A percentile compares a stretch with the other conserved stretches of the same genome.
Conservation (phyloP, 2,888 invertebrate species). For the Penaeus monodon region DNA sequence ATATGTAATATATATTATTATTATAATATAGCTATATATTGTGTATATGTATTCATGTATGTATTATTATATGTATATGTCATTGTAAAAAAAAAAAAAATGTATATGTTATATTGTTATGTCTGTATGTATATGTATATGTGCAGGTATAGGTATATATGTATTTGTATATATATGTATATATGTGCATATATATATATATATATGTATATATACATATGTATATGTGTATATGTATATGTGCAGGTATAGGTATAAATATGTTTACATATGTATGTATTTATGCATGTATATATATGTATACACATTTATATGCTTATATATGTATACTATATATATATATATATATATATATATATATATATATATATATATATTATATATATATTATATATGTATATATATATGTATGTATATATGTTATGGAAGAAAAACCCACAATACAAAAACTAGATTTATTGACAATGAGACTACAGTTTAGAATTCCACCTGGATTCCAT, state of each 20-base stretch:
- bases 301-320: constrained; percentile 20
- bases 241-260: constrained; percentile 17
- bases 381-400: too few relatives aligned
- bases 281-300: constrained; percentile 20
- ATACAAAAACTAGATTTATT: too few relatives aligned
- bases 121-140: not conserved
- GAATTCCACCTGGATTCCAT: too few relatives aligned
- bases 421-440: too few relatives aligned
- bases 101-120: not conserved
- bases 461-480: too few relatives aligned
- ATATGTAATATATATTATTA: not conserved
- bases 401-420: too few relatives aligned
- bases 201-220: not conserved
- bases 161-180: too few relatives aligned
- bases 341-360: constrained; percentile 27
- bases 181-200: not conserved
- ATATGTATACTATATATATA: constrained; percentile 27
- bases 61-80: too few relatives aligned
- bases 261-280: constrained; percentile 11
- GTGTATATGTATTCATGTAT: not conserved
- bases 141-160: not conserved
- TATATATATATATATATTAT: not conserved
- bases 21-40: too few relatives aligned
- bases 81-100: too few relatives aligned
- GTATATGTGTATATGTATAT: constrained; percentile 10